Conservation (phyloP, 2,797 vertebrate species). For the Selene dorsalis region DNA sequence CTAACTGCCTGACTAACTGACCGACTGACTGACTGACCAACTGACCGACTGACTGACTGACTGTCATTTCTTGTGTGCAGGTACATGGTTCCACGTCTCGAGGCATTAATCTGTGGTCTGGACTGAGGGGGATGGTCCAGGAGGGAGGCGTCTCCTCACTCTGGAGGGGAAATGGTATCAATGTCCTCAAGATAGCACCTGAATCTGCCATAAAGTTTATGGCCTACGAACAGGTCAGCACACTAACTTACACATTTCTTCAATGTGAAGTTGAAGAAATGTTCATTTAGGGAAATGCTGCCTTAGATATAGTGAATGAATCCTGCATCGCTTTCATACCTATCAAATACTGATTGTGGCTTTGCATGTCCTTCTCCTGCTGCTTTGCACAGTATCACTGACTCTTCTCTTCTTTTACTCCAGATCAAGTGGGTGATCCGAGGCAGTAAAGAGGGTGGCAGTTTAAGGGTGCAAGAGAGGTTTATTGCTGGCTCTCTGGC, state of each 20-base stretch:
- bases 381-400: background rate
- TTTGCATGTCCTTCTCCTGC: background rate
- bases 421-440: conserved; percentile 82
- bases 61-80: conserved; percentile 55
- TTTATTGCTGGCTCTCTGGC: conserved; percentile 95
- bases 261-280: background rate
- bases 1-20: too few species aligned
- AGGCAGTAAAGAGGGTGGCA: conserved; percentile 83
- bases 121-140: conserved; percentile 82
- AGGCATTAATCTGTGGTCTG: conserved; percentile 81
- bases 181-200: conserved; percentile 90
- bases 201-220: conserved; percentile 91
- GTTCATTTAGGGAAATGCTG: background rate
- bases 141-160: conserved; percentile 85
- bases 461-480: conserved; percentile 88
- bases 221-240: conserved; percentile 89
- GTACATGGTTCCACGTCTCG: conserved; percentile 77
- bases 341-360: background rate
- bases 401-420: background rate
- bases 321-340: background rate
- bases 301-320: background rate
- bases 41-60: too few species aligned
- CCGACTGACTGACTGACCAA: too few species aligned
- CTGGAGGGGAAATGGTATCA: conserved; percentile 90
- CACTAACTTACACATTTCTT: too few species aligned